Conservation (phyloP, 2,113 vertebrate genomes). For the Polyodon spathula region DNA sequence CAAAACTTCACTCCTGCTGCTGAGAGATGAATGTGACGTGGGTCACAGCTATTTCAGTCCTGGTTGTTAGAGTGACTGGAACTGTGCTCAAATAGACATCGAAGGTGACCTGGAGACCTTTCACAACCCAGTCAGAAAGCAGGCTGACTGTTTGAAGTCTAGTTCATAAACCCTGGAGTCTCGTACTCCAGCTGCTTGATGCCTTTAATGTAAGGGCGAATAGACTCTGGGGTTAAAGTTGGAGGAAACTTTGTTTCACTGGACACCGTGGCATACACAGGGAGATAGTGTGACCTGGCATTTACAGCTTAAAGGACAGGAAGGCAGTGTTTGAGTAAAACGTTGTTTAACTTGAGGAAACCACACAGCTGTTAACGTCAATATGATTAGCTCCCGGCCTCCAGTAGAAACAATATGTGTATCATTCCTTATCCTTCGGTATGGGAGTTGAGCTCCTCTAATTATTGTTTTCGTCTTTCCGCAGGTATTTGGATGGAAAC, state of each 20-base stretch:
- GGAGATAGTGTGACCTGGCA: too few species aligned
- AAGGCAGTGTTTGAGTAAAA: too few species aligned
- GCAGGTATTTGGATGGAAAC: conserved; percentile 91
- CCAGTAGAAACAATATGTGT: too few species aligned
- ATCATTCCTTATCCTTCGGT: too few species aligned
- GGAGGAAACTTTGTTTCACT: too few species aligned
- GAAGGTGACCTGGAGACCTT: background rate
- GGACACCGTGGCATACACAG: too few species aligned
- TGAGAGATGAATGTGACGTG: background rate
- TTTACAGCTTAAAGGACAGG: too few species aligned
- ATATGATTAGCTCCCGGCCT: too few species aligned
- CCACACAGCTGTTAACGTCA: too few species aligned
- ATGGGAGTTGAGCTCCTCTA: background rate
- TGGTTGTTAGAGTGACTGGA: conserved; percentile 1
- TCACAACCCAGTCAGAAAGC: background rate
- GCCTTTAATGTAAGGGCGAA: conserved; percentile 5
- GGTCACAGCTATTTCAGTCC: conserved; percentile 11
- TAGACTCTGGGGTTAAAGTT: background rate
- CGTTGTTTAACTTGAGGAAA: too few species aligned
- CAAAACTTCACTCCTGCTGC: background rate
- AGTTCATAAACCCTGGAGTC: conserved; percentile 5
- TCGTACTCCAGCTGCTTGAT: background rate
- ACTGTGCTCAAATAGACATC: background rate
- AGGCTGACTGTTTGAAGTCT: background rate
- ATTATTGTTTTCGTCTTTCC: conserved; percentile 22